Evolutionary conservation across 2,113 vertebrate genomes (phyloP).

Genomic region (Ivindomyrus marchei): DNA sequence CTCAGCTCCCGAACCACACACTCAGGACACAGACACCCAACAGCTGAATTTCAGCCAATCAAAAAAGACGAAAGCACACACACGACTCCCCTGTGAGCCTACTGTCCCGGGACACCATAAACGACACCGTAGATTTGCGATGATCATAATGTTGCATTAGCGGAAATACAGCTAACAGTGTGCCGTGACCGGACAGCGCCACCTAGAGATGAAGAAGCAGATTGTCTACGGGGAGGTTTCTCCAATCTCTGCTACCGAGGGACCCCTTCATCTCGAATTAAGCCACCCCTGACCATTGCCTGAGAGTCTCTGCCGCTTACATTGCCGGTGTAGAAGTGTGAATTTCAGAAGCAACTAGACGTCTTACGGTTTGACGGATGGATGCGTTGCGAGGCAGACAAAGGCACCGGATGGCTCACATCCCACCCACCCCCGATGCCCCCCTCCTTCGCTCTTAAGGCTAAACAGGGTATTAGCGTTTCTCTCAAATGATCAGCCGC

Average conservation of each 20-base stretch:
- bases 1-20: not conserved
- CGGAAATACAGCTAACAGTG: not conserved
- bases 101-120: not conserved
- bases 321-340: not conserved
- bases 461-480: not conserved
- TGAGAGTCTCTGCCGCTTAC: not conserved
- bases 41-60: not conserved
- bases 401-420: not conserved
- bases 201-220: not conserved
- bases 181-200: not conserved
- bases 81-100: not conserved
- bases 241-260: not conserved
- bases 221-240: not conserved
- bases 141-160: not conserved
- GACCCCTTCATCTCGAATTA: not conserved
- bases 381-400: not conserved
- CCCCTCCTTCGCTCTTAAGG: not conserved
- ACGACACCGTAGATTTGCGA: not conserved
- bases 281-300: not conserved
- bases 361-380: not conserved
- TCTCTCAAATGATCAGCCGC: not conserved
- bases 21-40: not conserved
- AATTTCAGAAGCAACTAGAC: not conserved
- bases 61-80: not conserved
- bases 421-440: not conserved